Percentiles rank a stretch among this genome's conserved stretches.
Evolutionary conservation across 1,140 invertebrate genomes (phyloP).

Genomic region (Lutraria rhynchaena): DNA sequence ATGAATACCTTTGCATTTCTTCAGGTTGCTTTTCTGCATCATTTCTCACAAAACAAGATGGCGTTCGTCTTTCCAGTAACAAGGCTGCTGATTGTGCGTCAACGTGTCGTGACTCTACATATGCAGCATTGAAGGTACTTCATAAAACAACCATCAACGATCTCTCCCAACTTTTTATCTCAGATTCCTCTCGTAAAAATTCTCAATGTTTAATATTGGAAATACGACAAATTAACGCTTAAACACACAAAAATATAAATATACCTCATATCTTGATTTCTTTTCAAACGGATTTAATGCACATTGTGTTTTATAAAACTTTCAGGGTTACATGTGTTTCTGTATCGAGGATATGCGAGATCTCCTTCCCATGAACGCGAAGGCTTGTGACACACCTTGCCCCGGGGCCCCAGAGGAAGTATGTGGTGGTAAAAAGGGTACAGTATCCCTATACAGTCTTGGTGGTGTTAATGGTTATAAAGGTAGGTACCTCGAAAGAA

Average conservation of each 20-base stretch:
- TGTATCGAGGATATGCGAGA: conserved; percentile 47
- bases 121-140: conserved; percentile 49
- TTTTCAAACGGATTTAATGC: too few relatives aligned
- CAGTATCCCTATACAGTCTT: conserved; percentile 48
- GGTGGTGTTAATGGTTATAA: conserved; percentile 55
- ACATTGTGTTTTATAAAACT: too few relatives aligned
- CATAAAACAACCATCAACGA: background rate
- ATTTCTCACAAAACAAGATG: conserved; percentile 34
- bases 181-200: too few relatives aligned
- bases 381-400: conserved; percentile 27
- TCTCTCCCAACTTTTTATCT: too few relatives aligned
- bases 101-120: conserved; percentile 11
- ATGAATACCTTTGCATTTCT: too few relatives aligned
- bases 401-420: conserved; percentile 37
- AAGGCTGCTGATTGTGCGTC: conserved; percentile 46
- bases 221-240: too few relatives aligned
- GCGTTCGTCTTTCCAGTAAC: conserved; percentile 19
- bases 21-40: conserved; percentile 48
- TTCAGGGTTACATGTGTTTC: conserved; percentile 53
- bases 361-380: conserved; percentile 19
- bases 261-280: too few relatives aligned
- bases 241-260: too few relatives aligned
- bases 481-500: conserved; percentile 15
- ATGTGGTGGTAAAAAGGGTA: conserved; percentile 34
- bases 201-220: too few relatives aligned